Evolutionary conservation across 2,797 vertebrate species (phyloP), one percentile per base, ranked within the genome.

Genomic region (Taenioides sp.): DNA sequence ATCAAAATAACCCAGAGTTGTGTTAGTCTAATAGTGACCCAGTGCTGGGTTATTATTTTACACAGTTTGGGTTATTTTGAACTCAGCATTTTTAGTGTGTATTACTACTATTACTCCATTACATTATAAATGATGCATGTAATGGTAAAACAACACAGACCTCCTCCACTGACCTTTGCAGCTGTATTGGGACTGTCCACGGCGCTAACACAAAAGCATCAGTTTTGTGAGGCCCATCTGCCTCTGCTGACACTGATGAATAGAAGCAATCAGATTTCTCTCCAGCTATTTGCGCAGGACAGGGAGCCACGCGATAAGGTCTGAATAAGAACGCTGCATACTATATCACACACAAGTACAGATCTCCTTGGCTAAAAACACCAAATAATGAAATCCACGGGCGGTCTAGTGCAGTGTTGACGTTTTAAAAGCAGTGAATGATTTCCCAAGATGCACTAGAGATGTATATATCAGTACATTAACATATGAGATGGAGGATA

Each of bases 211-310:
- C 60, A 65, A 65, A 68, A 54, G 67, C 82, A 86, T 89, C 76
- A 78, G 81, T 88, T 90, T 82, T 83, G 76, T 47, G 75, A 87
- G 65, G 70, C 74, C 61, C 76, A 77, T 90, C 85, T 83, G 74
- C 71, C 59, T 72, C 66, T 62, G 85, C 61, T 87, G 92, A 91
- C 89, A 88, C 75, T 92, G 91, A 92, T 85, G 82, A 87, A 91
- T 92, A 87, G 80, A 71, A 75, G 72, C 84, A 90, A 91, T 88
- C 77, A 54, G 73, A 65, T 73, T 85, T 75, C 68, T 75, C 67
- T 69, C 54, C 54, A 72, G 74, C 72, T 81, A 75, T 70, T 82
- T 75, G 43, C 79, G 75, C 65, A 64, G 62, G 18, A 70, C 69
- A 25, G 2, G 14, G 23, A 23, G 7, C 3, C 62, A 61, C 54